Conservation (phyloP, 2,888 invertebrate species). For the Leptinotarsa tumamoca region DNA sequence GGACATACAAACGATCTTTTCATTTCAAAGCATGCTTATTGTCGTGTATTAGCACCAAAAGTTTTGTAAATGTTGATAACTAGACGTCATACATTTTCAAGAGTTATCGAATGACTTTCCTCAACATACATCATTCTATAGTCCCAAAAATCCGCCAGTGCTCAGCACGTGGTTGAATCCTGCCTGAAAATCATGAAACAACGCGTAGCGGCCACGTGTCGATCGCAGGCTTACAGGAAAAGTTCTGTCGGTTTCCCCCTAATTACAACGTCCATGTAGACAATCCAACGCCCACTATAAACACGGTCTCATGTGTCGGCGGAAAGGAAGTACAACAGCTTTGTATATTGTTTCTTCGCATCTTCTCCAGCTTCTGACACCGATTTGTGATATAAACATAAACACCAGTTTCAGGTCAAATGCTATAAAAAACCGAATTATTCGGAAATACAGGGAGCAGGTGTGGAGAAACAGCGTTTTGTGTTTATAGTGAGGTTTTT, state of each 20-base stretch:
- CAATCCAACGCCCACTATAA: slow-evolving; percentile 16
- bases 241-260: slow-evolving; percentile 51
- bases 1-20: too few relatives aligned
- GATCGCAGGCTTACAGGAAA: slow-evolving; percentile 50
- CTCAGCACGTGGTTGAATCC: slow-evolving; percentile 17
- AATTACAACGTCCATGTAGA: slow-evolving; percentile 41
- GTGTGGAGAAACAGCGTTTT: slow-evolving; percentile 24
- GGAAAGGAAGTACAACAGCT: slow-evolving; percentile 54
- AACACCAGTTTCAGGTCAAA: slow-evolving; percentile 49
- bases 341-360: slow-evolving; percentile 53
- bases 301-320: slow-evolving; percentile 17
- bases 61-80: too few relatives aligned
- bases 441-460: slow-evolving; percentile 35
- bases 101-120: neutral
- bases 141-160: neutral
- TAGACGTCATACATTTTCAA: too few relatives aligned
- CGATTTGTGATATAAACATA: slow-evolving; percentile 48
- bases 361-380: slow-evolving; percentile 44
- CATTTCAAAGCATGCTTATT: too few relatives aligned
- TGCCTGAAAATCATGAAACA: slow-evolving; percentile 27
- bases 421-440: slow-evolving; percentile 33
- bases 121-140: neutral
- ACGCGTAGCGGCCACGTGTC: slow-evolving; percentile 40
- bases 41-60: too few relatives aligned
- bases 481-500: neutral